A percentile compares a stretch with the other conserved stretches of the same genome.
These are phyloP conservation scores for Octomys mimax DNA, from an alignment of 2,797 vertebrate species.

Conservation along the genomic window DNA sequence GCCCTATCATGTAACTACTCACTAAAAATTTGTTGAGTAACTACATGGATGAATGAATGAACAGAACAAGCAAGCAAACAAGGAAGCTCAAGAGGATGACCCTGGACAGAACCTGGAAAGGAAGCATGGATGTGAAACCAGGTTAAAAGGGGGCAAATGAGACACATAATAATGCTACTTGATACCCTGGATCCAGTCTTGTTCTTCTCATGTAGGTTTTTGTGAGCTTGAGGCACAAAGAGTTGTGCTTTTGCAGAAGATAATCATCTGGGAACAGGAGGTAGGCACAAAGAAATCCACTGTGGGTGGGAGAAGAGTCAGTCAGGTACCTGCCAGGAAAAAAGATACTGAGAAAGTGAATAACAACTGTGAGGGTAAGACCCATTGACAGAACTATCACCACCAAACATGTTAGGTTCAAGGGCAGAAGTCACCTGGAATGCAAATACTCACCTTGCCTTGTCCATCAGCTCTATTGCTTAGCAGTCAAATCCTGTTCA, in stretches of 20 bases:
- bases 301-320: neutral
- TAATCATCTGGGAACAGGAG: neutral
- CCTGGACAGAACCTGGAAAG: neutral
- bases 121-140: neutral
- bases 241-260: neutral
- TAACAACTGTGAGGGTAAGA: too few relatives aligned
- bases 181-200: neutral
- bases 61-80: neutral
- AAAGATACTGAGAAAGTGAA: neutral
- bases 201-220: neutral
- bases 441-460: neutral
- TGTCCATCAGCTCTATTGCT: rapidly evolving
- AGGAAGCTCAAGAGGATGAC: neutral
- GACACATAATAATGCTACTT: neutral
- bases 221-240: neutral
- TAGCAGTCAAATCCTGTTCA: neutral
- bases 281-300: neutral
- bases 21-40: neutral
- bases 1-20: neutral
- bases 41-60: neutral
- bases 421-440: neutral
- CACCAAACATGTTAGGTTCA: neutral
- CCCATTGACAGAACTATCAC: rapidly evolving
- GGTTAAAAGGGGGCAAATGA: neutral
- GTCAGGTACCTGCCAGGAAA: neutral